Evolutionary conservation across 2,113 vertebrate genomes (phyloP), one percentile per base, ranked within the genome.

Genomic region (Vulpes vulpes): DNA sequence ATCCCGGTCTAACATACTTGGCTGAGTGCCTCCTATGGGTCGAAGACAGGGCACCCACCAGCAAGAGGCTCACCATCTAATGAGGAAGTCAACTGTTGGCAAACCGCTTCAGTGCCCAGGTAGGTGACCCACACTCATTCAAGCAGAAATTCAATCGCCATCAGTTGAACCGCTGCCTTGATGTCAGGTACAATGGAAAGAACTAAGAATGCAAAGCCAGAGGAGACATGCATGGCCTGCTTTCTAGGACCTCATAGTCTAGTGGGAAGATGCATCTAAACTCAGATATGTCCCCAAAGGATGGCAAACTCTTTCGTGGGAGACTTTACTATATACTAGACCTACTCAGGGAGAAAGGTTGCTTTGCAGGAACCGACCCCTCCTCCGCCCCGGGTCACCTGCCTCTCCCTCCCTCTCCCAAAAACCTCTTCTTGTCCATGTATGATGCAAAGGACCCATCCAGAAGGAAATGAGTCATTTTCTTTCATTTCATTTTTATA

Each of bases 401-500:
- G 67, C 49, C 32, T 89, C 87, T 90, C 60, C 49, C 60, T 62
- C 11, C 3, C 74, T 51, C 74, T 69, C 85, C 30, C 12, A 6
- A 0, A 81, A 60, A 12, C 30, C 35, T 88, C 8, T 43, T 43
- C 20, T 20, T n/a, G 78, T 92, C 87, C 53, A 23, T 0, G 0
- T 69, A 79, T 80, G 84, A 96, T 19, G 64, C 79, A 55, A 80
- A 90, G 74, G 43, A 32, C 59, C 3, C 20, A 49, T 25, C 32
- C 87, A 81, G 84, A 69, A 89, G 84, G 64, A 96, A 97, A 90
- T 43, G 64, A 84, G 96, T 97, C 98, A 92, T 78, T 94, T 96
- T 55, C 67, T 78, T 94, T 84, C 76, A 89, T 96, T 97, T 98
- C 90, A 80, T 87, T 98, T 98, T 98, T 96, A 96, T 19, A 94